These are phyloP conservation scores for Pogona vitticeps DNA, from an alignment of 2,113 vertebrate genomes.

Conservation along the genomic window DNA sequence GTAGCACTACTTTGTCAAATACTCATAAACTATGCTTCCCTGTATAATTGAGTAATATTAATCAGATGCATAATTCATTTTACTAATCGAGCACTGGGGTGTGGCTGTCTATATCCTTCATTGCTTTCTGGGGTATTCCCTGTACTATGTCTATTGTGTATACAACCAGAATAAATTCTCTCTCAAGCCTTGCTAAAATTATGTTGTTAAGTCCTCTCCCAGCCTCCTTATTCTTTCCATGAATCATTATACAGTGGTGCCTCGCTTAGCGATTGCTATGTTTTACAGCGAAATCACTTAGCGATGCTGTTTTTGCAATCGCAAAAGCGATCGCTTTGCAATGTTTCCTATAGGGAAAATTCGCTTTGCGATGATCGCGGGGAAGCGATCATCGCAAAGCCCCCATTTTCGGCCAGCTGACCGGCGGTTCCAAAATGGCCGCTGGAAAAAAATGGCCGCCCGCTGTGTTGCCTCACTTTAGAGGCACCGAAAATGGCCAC, in stretches of 20 bases:
- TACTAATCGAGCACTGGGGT: constrained; percentile 4
- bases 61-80: constrained; percentile 17
- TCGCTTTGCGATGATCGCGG: no score
- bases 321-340: no score
- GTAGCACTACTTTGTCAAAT: not conserved
- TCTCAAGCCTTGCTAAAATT: not conserved
- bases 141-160: fast-evolving
- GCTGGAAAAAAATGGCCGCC: no score
- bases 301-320: no score
- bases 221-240: not conserved
- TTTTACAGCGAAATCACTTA: no score
- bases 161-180: not conserved
- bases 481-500: no score
- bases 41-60: not conserved
- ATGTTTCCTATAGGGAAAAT: no score
- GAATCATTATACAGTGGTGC: fast-evolving
- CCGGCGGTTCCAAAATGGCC: no score
- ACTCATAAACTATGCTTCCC: not conserved
- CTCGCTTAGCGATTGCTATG: no score
- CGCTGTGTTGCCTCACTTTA: no score
- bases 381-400: no score
- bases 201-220: not conserved
- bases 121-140: not conserved
- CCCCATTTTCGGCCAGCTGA: no score
- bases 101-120: not conserved